Conservation (phyloP, 2,113 vertebrate genomes). For the Thinocorus orbignyianus region DNA sequence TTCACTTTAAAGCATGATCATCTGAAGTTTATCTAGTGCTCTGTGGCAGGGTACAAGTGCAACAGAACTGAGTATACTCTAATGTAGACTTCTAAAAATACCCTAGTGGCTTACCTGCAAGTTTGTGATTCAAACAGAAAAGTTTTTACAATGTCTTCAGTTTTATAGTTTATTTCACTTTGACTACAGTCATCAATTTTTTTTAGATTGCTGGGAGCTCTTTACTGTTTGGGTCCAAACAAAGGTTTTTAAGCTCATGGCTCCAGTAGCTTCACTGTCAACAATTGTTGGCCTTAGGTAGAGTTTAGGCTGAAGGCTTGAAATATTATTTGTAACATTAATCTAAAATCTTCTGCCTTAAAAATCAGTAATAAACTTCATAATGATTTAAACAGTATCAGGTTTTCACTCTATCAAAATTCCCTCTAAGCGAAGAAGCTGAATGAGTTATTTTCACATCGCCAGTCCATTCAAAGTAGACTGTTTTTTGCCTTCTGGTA, state of each 20-base stretch:
- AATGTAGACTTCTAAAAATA: neutral
- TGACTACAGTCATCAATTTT: neutral
- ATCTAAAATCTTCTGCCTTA: neutral
- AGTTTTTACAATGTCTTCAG: neutral
- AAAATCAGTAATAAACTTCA: neutral
- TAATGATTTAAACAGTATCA: neutral
- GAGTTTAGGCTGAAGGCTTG: neutral
- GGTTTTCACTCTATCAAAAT: neutral
- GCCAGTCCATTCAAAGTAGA: neutral
- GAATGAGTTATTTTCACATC: neutral
- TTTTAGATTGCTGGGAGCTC: neutral
- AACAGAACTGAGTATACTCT: neutral
- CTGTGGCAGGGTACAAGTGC: neutral
- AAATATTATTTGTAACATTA: neutral
- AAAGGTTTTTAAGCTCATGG: neutral
- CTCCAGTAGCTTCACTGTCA: neutral
- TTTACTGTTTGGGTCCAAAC: neutral
- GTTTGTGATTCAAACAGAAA: neutral
- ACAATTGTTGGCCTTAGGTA: neutral
- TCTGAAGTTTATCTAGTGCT: neutral
- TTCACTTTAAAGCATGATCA: neutral
- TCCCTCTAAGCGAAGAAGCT: neutral
- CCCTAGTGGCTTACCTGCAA: neutral
- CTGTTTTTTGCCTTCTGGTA: neutral
- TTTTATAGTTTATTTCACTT: neutral